Percentiles rank a stretch among this genome's conserved stretches.
phyloP scores from a whole-genome alignment of 2,113 vertebrate genomes.

The Phylloscopus whistleri region DNA sequence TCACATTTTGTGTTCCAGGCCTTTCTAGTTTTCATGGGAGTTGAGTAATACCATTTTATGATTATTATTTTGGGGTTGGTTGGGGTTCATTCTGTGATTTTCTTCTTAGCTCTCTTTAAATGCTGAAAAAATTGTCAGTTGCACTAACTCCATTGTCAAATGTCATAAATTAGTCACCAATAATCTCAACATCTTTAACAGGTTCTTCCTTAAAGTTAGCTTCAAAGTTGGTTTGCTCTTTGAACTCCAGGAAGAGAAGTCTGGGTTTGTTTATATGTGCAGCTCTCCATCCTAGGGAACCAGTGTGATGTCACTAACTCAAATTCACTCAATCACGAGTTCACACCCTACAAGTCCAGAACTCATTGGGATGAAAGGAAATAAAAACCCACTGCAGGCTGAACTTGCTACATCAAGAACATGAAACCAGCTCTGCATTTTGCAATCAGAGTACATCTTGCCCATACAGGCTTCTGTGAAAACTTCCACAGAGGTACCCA shows the following conservation, averaged over 20 bases:
- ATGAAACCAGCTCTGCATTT: background rate
- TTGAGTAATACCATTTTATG: background rate
- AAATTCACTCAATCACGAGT: background rate
- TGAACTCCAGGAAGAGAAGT: background rate
- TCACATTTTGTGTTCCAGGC: background rate
- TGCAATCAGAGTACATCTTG: background rate
- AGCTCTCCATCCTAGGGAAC: background rate
- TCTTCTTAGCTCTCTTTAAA: background rate
- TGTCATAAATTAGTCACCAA: background rate
- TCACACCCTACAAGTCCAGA: fast-evolving
- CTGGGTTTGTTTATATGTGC: background rate
- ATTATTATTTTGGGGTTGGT: background rate
- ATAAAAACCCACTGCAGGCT: background rate
- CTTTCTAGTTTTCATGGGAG: background rate
- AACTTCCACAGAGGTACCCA: background rate
- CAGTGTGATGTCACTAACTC: background rate
- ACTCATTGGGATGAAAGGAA: background rate
- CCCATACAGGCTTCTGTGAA: background rate
- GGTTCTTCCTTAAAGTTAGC: background rate
- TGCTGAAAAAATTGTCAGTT: background rate
- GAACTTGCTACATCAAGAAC: background rate
- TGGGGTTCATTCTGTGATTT: background rate
- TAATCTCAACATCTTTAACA: background rate
- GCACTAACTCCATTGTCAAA: background rate
- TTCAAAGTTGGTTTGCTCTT: background rate